phyloP scores from a whole-genome alignment of 1,140 invertebrate genomes.

The Lysiphlebus fabarum region DNA sequence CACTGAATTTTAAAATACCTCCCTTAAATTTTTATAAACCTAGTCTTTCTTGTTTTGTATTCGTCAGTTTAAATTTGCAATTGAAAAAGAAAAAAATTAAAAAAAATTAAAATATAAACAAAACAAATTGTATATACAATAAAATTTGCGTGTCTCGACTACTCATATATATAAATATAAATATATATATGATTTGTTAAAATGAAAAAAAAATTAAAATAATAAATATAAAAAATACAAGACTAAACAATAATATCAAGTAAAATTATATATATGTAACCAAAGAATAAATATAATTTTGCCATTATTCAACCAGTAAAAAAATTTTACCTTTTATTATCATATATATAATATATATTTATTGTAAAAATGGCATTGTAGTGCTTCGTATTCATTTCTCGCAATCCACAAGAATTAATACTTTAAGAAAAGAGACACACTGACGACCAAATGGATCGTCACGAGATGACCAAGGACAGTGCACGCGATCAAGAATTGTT shows the following conservation, averaged over 20 bases:
- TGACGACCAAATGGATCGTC: background rate
- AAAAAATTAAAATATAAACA: background rate
- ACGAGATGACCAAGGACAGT: slow-evolving; percentile 10
- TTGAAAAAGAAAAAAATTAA: background rate
- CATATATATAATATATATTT: background rate
- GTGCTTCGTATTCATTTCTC: slow-evolving; percentile 20
- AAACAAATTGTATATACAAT: background rate
- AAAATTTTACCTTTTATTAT: too few relatives aligned
- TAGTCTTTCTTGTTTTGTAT: background rate
- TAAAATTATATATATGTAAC: too few relatives aligned
- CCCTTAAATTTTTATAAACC: slow-evolving; percentile 11
- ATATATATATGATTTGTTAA: too few relatives aligned
- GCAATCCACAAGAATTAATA: slow-evolving; percentile 17
- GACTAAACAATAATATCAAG: too few relatives aligned
- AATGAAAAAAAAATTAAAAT: too few relatives aligned
- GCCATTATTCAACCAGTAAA: too few relatives aligned
- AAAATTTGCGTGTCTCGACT: too few relatives aligned
- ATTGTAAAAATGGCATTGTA: background rate
- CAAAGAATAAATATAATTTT: too few relatives aligned
- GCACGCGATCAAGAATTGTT: slow-evolving; percentile 16
- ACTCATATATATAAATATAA: too few relatives aligned
- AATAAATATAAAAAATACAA: too few relatives aligned
- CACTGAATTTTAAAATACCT: slow-evolving; percentile 18
- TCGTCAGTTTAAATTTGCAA: background rate
- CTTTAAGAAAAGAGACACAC: slow-evolving; percentile 12